Evolutionary conservation across 2,888 invertebrate genomes (phyloP).

Genomic region (Encarsia formosa): DNA sequence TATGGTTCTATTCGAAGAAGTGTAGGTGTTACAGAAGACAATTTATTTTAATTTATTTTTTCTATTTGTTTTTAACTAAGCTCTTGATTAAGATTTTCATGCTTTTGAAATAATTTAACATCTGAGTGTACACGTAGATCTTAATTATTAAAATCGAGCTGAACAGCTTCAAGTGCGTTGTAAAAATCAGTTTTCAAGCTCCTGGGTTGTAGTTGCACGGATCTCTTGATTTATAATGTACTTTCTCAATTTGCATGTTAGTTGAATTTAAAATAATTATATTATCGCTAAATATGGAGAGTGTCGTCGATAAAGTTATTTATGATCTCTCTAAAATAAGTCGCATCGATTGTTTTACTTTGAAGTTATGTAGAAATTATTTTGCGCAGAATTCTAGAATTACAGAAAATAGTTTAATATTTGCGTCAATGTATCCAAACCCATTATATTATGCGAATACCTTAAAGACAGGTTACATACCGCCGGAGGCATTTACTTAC

Average conservation of each 20-base stretch:
- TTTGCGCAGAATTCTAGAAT: not conserved
- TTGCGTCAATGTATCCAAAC: not conserved
- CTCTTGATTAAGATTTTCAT: too few species aligned
- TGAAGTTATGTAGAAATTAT: conserved; percentile 12
- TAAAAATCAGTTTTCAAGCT: conserved; percentile 26
- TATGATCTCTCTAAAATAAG: conserved; percentile 12
- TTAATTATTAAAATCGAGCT: too few species aligned
- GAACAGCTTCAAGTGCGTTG: too few species aligned
- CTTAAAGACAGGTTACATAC: conserved; percentile 4
- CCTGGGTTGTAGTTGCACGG: conserved; percentile 23
- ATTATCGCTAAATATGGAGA: conserved; percentile 10
- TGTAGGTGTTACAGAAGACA: too few species aligned
- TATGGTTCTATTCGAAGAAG: too few species aligned
- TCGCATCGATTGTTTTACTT: conserved; percentile 10
- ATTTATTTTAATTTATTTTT: too few species aligned
- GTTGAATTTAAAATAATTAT: not conserved
- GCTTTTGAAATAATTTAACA: too few species aligned
- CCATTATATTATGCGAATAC: not conserved
- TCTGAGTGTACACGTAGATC: too few species aligned
- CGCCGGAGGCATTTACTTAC: conserved; percentile 6
- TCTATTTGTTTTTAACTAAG: too few species aligned
- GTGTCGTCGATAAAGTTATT: not conserved
- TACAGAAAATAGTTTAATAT: conserved; percentile 4
- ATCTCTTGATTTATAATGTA: conserved; percentile 25
- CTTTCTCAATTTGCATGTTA: conserved; percentile 21